These are phyloP conservation scores for Neopipo cinnamomea DNA, from an alignment of 2,113 vertebrate genomes.

Conservation along the genomic window DNA sequence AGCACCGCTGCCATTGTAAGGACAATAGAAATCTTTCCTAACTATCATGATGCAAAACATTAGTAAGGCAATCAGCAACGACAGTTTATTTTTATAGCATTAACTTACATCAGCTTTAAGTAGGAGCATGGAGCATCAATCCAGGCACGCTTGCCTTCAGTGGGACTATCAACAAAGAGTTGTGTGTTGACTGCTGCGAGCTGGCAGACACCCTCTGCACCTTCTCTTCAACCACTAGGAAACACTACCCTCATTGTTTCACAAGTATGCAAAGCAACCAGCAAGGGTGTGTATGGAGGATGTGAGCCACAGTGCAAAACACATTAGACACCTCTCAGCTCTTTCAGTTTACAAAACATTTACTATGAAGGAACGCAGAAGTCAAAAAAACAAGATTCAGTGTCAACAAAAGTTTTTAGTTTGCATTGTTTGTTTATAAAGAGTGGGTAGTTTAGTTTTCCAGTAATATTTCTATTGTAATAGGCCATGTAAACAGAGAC, in stretches of 20 bases:
- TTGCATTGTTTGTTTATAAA: neutral
- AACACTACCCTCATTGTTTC: conserved; percentile 38
- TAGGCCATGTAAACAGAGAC: neutral
- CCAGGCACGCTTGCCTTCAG: neutral
- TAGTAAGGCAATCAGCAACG: neutral
- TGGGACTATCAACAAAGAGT: conserved; percentile 33
- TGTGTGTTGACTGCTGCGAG: neutral
- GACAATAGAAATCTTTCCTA: neutral
- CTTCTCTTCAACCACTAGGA: conserved; percentile 7
- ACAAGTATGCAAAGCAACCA: conserved; percentile 1
- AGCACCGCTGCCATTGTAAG: neutral
- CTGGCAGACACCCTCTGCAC: conserved; percentile 45
- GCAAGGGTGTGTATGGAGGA: neutral
- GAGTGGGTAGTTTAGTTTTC: neutral
- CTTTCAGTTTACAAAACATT: neutral
- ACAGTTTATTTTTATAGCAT: neutral
- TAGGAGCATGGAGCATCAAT: neutral
- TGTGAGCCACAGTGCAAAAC: neutral
- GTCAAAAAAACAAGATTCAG: neutral
- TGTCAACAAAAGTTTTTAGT: neutral
- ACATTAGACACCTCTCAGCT: neutral
- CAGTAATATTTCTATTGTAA: neutral
- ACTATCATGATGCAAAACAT: neutral
- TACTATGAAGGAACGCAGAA: neutral
- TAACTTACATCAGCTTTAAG: neutral